Conservation (phyloP, 2,113 vertebrate genomes). For the Scolopax mira region DNA sequence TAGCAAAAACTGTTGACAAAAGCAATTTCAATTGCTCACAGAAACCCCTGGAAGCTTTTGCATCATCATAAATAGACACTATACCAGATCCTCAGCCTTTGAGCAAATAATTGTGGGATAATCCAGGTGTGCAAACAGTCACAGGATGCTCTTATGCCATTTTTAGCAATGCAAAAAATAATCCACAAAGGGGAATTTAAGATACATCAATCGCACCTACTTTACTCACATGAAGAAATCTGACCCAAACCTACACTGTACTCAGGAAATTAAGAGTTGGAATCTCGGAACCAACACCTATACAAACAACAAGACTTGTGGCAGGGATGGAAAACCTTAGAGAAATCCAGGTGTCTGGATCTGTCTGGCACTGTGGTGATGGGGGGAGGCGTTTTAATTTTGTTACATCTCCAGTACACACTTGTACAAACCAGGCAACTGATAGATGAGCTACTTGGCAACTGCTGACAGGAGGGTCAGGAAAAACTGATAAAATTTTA, state of each 20-base stretch:
- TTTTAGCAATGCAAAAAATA: neutral
- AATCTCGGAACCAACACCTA: neutral
- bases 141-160: neutral
- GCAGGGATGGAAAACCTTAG: neutral
- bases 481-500: neutral
- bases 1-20: neutral
- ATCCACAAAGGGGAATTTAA: neutral
- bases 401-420: fast-evolving
- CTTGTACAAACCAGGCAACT: neutral
- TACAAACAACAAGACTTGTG: neutral
- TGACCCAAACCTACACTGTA: fast-evolving
- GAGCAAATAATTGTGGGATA: neutral
- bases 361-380: fast-evolving
- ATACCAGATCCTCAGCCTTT: neutral
- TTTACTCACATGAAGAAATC: neutral
- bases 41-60: neutral
- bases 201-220: neutral
- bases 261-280: neutral
- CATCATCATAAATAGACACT: neutral
- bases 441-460: neutral
- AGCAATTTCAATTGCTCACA: neutral
- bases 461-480: neutral
- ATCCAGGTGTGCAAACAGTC: neutral
- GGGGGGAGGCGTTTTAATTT: neutral
- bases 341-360: neutral